Conservation (phyloP, 1,140 invertebrate genomes). For the Elymnias hypermnestra region DNA sequence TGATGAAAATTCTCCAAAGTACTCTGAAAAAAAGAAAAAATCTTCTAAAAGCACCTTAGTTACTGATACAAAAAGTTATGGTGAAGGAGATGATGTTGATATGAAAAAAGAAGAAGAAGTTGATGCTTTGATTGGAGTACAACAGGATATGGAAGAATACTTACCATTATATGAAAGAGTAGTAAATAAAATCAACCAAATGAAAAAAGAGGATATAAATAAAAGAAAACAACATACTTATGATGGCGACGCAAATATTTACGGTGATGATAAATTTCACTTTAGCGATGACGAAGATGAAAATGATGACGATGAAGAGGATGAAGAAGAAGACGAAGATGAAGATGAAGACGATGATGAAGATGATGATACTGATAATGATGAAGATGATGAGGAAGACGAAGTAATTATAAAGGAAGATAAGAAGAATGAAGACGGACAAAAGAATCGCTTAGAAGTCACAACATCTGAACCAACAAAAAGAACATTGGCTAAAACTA, state of each 20-base stretch:
- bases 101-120: conserved; percentile 55
- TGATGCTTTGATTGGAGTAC: conserved; percentile 54
- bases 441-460: conserved; percentile 15
- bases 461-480: conserved; percentile 50
- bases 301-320: conserved; percentile 22
- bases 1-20: conserved; percentile 35
- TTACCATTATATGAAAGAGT: conserved; percentile 55
- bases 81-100: conserved; percentile 42
- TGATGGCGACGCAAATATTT: conserved; percentile 9
- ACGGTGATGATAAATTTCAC: conserved; percentile 12
- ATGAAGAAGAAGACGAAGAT: conserved; percentile 24
- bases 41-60: conserved; percentile 53
- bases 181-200: conserved; percentile 18
- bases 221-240: conserved; percentile 19
- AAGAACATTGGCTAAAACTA: conserved; percentile 42
- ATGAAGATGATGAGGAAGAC: conserved; percentile 23
- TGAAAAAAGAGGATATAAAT: conserved; percentile 10
- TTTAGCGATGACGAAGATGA: conserved; percentile 13
- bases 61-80: conserved; percentile 59
- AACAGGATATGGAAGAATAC: conserved; percentile 57
- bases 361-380: conserved; percentile 27
- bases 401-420: conserved; percentile 25
- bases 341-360: conserved; percentile 24
- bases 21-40: conserved; percentile 62
- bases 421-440: conserved; percentile 21